Conservation (phyloP, 2,113 vertebrate genomes). For the Columbina picui region DNA sequence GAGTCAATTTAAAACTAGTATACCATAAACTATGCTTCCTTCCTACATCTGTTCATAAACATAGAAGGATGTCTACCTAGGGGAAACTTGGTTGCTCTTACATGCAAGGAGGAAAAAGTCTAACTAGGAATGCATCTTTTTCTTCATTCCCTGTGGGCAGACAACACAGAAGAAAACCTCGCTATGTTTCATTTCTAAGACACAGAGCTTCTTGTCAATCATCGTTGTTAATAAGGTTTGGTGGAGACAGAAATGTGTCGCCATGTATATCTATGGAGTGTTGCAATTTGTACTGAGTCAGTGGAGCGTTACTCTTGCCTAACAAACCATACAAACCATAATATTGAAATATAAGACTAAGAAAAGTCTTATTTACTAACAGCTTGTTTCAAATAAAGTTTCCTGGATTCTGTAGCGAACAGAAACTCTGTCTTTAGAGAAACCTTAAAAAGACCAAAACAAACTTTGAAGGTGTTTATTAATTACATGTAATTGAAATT, state of each 20-base stretch:
- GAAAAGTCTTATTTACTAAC: neutral
- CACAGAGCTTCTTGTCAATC: constrained; percentile 1
- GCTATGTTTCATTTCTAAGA: constrained; percentile 9
- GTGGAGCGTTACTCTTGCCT: neutral
- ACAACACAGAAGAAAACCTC: constrained; percentile 10
- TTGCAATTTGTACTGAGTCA: neutral
- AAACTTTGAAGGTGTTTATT: neutral
- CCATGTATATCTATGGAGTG: neutral
- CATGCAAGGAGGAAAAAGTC: neutral
- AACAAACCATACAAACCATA: constrained; percentile 18
- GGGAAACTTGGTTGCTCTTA: constrained; percentile 13
- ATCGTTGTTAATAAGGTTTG: constrained; percentile 4
- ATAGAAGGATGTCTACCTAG: constrained; percentile 10
- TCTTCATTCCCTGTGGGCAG: constrained; percentile 5
- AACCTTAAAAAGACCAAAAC: neutral
- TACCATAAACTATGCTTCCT: constrained; percentile 48
- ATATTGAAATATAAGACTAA: neutral
- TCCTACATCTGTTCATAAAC: constrained; percentile 57
- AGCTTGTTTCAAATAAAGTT: neutral
- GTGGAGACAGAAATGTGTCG: neutral
- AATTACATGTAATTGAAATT: neutral
- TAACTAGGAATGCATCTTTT: neutral
- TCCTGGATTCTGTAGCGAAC: neutral
- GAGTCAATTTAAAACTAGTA: constrained; percentile 57
- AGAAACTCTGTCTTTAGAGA: neutral